Base-by-base conservation (phyloP, 2,113 vertebrate genomes). In the Gymnorhina tibicen region DNA sequence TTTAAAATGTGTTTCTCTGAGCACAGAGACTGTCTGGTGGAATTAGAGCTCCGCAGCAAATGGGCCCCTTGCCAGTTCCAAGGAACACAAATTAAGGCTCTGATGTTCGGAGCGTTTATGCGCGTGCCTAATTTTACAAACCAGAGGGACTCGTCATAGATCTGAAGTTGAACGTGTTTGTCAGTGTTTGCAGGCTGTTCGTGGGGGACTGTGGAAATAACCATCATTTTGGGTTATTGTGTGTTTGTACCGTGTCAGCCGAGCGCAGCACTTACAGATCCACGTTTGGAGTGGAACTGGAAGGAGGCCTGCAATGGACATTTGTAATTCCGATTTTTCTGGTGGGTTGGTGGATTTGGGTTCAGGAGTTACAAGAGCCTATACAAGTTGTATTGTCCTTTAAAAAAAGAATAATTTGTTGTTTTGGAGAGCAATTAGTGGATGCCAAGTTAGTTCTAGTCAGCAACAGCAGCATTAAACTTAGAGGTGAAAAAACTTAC, bases 61-160 rank as follows among this genome's bases (percentile, higher is more conserved):
- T 77, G 91, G 91, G 94, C 94, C 95, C 94, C 95, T 96, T 88
- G 93, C 95, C 96, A 96, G 78, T 94, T 88, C 59, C 72, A 83
- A 85, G 93, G 79, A 90, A 84, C 96, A 94, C 95, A 96, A 95
- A 95, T 95, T 93, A 91, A 92, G 90, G 90, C 93, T 88, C 85
- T 80, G 90, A 74, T 95, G 59, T 80, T 96, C 75, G 87, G 52
- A 94, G 72, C 60, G 15, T 91, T 96, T 96, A 87, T 90, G 96
- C 18, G 6, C 19, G 10, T 4, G 78, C 93, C 93, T 95, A 91
- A 96, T 96, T 96, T 95, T 49, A 56, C 93, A 74, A 85, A 91
- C 78, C 91, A 9, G 89, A 44, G 96, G 96, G 92, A 96, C 49
- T 35, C 69, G 49, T 68, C 74, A 4, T 11, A 33, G 75, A 66